Base-by-base conservation (phyloP, 30 jellyfish, hydroid and myxozoan genomes). In the Catostylus mosaicus region DNA sequence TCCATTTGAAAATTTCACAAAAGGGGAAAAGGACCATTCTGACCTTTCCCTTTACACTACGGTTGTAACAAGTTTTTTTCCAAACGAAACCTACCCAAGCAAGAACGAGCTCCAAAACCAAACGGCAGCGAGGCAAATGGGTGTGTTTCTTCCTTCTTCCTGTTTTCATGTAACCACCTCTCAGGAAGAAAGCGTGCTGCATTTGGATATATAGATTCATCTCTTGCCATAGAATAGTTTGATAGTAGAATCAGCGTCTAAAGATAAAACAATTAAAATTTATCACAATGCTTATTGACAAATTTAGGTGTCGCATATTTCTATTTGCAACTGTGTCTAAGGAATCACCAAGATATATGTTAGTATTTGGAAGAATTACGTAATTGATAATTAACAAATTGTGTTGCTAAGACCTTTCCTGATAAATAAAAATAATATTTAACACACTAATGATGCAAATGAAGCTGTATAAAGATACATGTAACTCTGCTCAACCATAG, bases 81-180 rank as follows among this genome's bases (percentile, higher is more conserved):
- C n/a, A 47, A 29, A 16, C 51, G 63, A 65, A 22, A 20, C 63
- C 2, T 59, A 77, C 89, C 89, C 20, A 62, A 3, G 61, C 89
- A 77, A 51, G 73, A 40, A 23, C 80, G 79, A 10, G 89, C 36
- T 30, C 89, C 89, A 59, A 3, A 77, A 20, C 89, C 83, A 23
- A 77, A 77, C 34, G 89, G 80, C 29, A 65, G 38, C 26, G 91
- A 20, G 3, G 84, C 37, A 48, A 81, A 81, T 9, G 83, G 91
- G 31, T 81, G 46, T 34, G 34, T 45, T 30, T 50, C 65, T 20
- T 47, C 51, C 22, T 36, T 46, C 33, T 19, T 34, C 38, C 67
- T 38, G 30, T 54, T 81, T 35, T 69, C 84, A 38, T 85, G 83
- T 48, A 81, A 26, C 91, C 91, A 81, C 46, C 91, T 67, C 84